Evolutionary conservation across 2,888 invertebrate genomes (phyloP).

Genomic region (Caenorhabditis macrosperma): DNA sequence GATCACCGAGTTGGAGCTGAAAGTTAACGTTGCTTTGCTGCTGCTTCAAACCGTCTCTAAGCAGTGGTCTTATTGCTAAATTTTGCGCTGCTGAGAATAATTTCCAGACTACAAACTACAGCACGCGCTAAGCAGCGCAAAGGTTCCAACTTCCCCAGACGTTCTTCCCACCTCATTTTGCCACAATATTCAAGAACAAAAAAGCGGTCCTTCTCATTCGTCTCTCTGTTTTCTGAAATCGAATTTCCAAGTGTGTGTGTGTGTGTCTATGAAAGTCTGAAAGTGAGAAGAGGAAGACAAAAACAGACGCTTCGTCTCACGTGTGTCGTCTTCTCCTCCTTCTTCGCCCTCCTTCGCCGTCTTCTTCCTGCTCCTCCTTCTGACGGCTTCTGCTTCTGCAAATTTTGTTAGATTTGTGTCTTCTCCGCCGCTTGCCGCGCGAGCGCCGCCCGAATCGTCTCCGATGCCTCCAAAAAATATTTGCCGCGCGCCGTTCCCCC

Average conservation of each 20-base stretch:
- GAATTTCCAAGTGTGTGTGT: slow-evolving; percentile 28
- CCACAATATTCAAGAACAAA: background rate
- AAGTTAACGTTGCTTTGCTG: too few species aligned
- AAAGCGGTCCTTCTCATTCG: background rate
- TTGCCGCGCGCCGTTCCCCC: background rate
- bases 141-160: too few species aligned
- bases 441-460: background rate
- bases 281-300: slow-evolving; percentile 50
- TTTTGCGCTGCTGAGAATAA: background rate
- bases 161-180: too few species aligned
- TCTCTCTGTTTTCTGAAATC: slow-evolving; percentile 16
- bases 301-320: slow-evolving; percentile 36
- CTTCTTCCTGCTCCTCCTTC: background rate
- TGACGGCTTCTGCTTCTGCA: slow-evolving; percentile 2
- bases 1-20: background rate
- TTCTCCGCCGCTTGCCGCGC: background rate
- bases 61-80: background rate
- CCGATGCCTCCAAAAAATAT: background rate
- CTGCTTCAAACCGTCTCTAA: background rate
- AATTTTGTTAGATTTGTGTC: slow-evolving; percentile 24
- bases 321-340: background rate
- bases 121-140: background rate
- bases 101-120: slow-evolving; percentile 18
- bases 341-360: background rate
- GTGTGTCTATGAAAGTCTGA: slow-evolving; percentile 36